Evolutionary conservation across 2,888 invertebrate species (phyloP).

Genomic region (Tribolium freemani): DNA sequence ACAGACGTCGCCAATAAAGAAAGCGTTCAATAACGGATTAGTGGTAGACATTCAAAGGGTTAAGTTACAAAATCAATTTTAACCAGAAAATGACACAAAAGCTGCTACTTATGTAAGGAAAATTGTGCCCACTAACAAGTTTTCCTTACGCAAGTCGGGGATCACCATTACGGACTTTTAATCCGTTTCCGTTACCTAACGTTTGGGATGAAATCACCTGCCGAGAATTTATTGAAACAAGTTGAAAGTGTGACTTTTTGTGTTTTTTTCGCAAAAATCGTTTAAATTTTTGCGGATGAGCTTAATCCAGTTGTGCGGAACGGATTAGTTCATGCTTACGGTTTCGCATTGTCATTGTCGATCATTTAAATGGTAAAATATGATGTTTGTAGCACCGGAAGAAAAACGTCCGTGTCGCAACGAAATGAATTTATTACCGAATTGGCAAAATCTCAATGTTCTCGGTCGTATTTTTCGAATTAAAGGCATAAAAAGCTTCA

Average conservation of each 20-base stretch:
- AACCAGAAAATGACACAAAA: not conserved
- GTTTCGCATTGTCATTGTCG: slow-evolving; percentile 30
- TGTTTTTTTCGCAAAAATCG: slow-evolving; percentile 9
- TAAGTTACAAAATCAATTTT: no score
- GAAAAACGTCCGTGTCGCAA: slow-evolving; percentile 8
- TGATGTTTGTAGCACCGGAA: slow-evolving; percentile 14
- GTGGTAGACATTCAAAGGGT: no score
- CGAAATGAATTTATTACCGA: slow-evolving; percentile 39
- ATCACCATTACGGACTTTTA: not conserved
- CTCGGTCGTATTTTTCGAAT: slow-evolving; percentile 28
- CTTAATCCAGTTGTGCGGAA: slow-evolving; percentile 34
- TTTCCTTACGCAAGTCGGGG: not conserved
- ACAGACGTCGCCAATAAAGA: slow-evolving; percentile 32
- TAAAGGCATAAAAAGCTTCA: slow-evolving; percentile 28
- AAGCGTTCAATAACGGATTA: no score
- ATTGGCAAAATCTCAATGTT: slow-evolving; percentile 37
- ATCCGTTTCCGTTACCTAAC: not conserved
- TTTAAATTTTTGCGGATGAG: slow-evolving; percentile 34
- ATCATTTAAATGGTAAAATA: slow-evolving; percentile 36
- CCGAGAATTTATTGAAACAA: not conserved
- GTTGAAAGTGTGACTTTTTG: slow-evolving; percentile 19
- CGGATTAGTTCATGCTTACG: slow-evolving; percentile 30
- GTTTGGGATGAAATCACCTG: not conserved
- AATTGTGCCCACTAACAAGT: not conserved
- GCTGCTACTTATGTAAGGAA: not conserved